phyloP scores from a whole-genome alignment of 2,797 vertebrate species.

The Botia kubotai region DNA sequence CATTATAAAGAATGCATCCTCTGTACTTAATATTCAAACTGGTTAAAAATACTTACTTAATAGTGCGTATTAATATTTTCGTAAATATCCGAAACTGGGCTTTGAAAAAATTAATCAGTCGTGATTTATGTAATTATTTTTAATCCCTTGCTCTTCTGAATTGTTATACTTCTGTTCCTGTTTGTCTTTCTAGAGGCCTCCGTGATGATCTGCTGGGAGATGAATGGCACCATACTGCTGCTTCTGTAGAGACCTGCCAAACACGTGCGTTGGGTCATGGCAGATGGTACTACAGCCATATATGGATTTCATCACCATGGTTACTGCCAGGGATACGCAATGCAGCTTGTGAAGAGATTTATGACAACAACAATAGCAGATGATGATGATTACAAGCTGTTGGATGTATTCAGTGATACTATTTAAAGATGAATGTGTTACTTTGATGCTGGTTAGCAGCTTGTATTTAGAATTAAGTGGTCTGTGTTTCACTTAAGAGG shows the following conservation, averaged over 20 bases:
- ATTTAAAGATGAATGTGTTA: background rate
- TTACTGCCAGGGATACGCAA: conserved; percentile 80
- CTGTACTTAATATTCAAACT: too few relatives aligned
- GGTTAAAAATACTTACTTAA: background rate
- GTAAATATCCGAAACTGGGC: background rate
- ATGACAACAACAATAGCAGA: conserved; percentile 32
- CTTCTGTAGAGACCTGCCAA: conserved; percentile 81
- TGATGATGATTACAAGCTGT: conserved; percentile 1
- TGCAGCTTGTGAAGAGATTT: conserved; percentile 26
- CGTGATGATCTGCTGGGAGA: conserved; percentile 69
- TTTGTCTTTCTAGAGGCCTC: background rate
- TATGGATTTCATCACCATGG: conserved; percentile 84
- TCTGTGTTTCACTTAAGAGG: background rate
- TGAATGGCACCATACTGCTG: conserved; percentile 83
- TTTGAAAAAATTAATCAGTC: background rate
- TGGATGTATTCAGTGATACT: conserved; percentile 1
- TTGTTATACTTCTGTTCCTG: conserved; percentile 4
- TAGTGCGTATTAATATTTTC: background rate
- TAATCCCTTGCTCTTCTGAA: conserved; percentile 6
- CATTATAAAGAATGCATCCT: background rate
- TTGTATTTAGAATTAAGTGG: background rate
- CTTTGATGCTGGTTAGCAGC: background rate
- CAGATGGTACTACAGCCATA: conserved; percentile 88
- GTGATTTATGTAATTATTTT: background rate
- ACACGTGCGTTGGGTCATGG: conserved; percentile 85